These are phyloP conservation scores for Leptodactylus fallax DNA, from an alignment of 2,797 vertebrate species.

Conservation along the genomic window DNA sequence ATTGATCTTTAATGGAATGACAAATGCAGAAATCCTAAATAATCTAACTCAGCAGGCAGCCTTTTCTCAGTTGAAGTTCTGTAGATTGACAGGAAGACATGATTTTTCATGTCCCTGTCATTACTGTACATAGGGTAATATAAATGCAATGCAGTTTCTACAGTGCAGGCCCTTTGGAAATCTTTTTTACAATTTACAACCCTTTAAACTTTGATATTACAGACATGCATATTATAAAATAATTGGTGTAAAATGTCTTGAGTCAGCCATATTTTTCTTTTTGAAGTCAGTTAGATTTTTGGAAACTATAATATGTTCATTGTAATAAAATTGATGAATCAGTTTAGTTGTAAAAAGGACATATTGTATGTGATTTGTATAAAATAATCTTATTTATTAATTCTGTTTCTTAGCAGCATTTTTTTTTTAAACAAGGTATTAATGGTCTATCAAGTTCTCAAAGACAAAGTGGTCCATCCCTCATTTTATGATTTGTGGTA, in stretches of 20 bases:
- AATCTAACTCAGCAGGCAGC: not conserved
- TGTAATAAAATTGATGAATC: too few relatives aligned
- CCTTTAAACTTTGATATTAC: not conserved
- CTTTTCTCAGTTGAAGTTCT: not conserved
- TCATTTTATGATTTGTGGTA: too few relatives aligned
- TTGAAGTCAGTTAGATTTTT: too few relatives aligned
- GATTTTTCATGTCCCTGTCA: not conserved
- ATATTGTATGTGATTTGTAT: too few relatives aligned
- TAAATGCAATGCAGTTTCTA: not conserved
- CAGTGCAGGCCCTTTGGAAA: too few relatives aligned
- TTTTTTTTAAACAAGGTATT: too few relatives aligned
- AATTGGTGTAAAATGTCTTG: too few relatives aligned
- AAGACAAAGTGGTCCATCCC: too few relatives aligned
- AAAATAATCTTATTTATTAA: too few relatives aligned
- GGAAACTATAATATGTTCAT: not conserved
- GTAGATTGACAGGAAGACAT: not conserved
- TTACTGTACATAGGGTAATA: not conserved
- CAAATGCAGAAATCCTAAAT: not conserved
- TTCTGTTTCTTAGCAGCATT: too few relatives aligned
- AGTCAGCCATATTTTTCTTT: not conserved
- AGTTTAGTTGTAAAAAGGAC: too few relatives aligned
- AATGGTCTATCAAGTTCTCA: too few relatives aligned
- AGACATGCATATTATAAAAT: not conserved
- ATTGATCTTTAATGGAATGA: not conserved
- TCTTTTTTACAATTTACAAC: not conserved